Conservation (phyloP, 2,113 vertebrate species). For the Echinops telfairi region DNA sequence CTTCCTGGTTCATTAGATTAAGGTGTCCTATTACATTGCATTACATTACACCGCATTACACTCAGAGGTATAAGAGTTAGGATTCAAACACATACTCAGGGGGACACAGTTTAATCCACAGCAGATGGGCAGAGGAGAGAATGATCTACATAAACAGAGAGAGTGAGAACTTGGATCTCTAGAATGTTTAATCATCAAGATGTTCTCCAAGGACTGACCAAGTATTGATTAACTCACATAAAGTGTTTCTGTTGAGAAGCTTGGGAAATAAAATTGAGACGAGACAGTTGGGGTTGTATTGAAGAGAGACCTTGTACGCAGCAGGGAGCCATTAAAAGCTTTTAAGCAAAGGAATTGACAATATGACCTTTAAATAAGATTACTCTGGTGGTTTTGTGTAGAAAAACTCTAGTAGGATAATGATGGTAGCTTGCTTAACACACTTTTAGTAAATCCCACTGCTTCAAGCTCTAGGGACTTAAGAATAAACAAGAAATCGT, state of each 20-base stretch:
- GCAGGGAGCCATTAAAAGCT: neutral
- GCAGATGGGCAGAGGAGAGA: neutral
- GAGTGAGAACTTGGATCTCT: neutral
- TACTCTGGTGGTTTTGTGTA: neutral
- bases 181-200: neutral
- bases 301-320: neutral
- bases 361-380: neutral
- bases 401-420: neutral
- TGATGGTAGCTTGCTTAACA: neutral
- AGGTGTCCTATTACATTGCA: neutral
- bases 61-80: neutral
- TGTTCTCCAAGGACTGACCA: neutral
- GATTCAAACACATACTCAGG: neutral
- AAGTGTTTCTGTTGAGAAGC: neutral
- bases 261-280: neutral
- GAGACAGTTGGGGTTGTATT: neutral
- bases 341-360: neutral
- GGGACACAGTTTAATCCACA: neutral
- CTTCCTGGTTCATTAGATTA: neutral
- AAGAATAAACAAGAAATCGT: neutral
- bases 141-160: neutral
- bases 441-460: neutral
- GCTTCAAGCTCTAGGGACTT: neutral
- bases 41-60: neutral
- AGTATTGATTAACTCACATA: neutral